Evolutionary conservation across 2,888 invertebrate genomes (phyloP).

Genomic region (Cosmia pyralina): DNA sequence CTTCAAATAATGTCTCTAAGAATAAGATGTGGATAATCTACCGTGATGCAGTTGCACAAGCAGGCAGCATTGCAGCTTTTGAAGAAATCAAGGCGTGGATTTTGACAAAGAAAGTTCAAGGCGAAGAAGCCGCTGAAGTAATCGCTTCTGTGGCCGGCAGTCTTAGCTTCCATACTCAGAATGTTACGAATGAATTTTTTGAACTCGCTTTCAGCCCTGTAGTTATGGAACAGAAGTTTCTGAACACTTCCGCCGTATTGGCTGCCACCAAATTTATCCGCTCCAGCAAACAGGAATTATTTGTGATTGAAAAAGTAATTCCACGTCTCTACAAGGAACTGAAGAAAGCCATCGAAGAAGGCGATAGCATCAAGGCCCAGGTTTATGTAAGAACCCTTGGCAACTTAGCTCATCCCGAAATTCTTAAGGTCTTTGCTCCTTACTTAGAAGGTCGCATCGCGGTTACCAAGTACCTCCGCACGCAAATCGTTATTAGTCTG

Average conservation of each 20-base stretch:
- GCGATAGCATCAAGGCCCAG: slow-evolving; percentile 90
- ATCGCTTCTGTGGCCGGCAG: slow-evolving; percentile 87
- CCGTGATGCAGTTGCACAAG: slow-evolving; percentile 92
- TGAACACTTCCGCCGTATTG: slow-evolving; percentile 90
- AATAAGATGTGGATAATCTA: slow-evolving; percentile 90
- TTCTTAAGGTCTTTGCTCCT: slow-evolving; percentile 91
- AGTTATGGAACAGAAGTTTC: slow-evolving; percentile 85
- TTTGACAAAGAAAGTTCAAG: slow-evolving; percentile 85
- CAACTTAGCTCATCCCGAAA: slow-evolving; percentile 91
- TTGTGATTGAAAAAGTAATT: slow-evolving; percentile 89
- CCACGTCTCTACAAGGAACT: slow-evolving; percentile 90
- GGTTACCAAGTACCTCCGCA: slow-evolving; percentile 91
- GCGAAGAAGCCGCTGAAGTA: slow-evolving; percentile 90
- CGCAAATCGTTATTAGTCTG: slow-evolving; percentile 91
- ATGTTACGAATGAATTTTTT: slow-evolving; percentile 91
- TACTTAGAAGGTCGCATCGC: slow-evolving; percentile 91
- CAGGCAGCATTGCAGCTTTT: slow-evolving; percentile 92
- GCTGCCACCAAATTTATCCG: slow-evolving; percentile 90
- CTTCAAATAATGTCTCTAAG: slow-evolving; percentile 80
- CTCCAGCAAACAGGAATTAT: slow-evolving; percentile 89
- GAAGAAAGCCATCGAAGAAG: slow-evolving; percentile 87
- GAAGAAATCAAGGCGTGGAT: slow-evolving; percentile 91
- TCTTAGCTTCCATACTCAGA: slow-evolving; percentile 90
- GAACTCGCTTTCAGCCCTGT: slow-evolving; percentile 88
- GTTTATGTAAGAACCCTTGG: slow-evolving; percentile 92